phyloP scores from a whole-genome alignment of 2,888 invertebrate genomes.

The Heterodera filipjevi region DNA sequence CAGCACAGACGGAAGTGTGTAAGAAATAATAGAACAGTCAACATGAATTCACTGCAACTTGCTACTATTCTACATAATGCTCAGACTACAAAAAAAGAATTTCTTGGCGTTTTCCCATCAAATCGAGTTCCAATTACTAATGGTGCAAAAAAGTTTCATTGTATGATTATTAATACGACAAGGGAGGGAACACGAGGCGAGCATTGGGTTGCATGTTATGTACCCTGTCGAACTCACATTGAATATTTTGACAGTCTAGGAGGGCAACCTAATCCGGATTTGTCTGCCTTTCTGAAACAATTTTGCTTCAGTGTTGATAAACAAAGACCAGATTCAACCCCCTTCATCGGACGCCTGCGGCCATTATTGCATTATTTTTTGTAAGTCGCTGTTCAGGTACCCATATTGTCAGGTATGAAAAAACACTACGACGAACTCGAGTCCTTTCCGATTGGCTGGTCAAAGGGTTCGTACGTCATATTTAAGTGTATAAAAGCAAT shows the following conservation, averaged over 20 bases:
- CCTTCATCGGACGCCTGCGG: constrained; percentile 14
- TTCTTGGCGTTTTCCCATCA: constrained; percentile 14
- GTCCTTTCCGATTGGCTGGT: no score
- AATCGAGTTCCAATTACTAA: neutral
- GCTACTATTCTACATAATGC: neutral
- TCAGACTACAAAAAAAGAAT: neutral
- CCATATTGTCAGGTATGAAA: no score
- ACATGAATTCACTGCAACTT: constrained; percentile 10
- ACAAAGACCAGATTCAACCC: neutral
- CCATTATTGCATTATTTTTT: constrained; percentile 14
- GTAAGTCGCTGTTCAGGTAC: neutral
- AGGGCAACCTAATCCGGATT: neutral
- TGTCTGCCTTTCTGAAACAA: neutral
- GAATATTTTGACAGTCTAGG: constrained; percentile 19
- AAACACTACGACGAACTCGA: no score
- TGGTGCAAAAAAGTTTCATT: neutral
- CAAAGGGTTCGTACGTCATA: no score
- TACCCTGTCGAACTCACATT: no score
- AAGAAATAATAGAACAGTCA: no score
- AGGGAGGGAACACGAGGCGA: constrained; percentile 6
- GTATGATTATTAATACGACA: constrained; percentile 7
- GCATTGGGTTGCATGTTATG: no score
- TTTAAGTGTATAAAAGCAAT: no score
- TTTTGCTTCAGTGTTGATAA: neutral
- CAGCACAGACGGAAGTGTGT: constrained; percentile 11